Percentiles rank a stretch among this genome's conserved stretches.
Evolutionary conservation across 2,113 vertebrate species (phyloP).

Genomic region (Platichthys flesus): DNA sequence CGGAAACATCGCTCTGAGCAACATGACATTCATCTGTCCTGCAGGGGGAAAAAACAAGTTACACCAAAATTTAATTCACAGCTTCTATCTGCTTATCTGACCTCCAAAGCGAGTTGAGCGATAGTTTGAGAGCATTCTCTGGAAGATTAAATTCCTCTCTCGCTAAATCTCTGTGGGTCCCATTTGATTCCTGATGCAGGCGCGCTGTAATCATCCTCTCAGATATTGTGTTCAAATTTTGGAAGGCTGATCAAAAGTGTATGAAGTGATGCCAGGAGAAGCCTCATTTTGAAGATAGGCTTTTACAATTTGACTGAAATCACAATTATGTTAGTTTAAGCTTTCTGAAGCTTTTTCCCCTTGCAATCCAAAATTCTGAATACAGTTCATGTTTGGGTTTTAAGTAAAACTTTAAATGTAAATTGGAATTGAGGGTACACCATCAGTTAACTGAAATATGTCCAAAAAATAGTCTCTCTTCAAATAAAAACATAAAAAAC

Average conservation of each 20-base stretch:
- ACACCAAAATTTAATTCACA: conserved; percentile 63
- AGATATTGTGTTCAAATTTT: conserved; percentile 20
- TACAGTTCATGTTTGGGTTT: no score
- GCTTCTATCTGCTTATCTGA: conserved; percentile 49
- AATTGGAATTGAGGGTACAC: no score
- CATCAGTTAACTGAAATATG: no score
- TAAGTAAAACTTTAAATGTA: no score
- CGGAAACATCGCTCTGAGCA: conserved; percentile 34
- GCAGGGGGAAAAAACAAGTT: conserved; percentile 26
- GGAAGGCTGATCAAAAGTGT: background rate
- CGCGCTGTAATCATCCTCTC: conserved; percentile 35
- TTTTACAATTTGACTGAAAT: background rate
- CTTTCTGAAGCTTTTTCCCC: no score
- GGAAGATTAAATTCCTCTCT: conserved; percentile 56
- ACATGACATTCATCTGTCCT: conserved; percentile 58
- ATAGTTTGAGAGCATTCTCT: conserved; percentile 57
- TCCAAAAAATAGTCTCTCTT: no score
- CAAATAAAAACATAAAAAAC: no score
- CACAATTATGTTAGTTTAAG: no score
- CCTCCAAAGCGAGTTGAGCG: conserved; percentile 47
- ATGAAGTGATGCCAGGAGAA: background rate
- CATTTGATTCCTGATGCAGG: conserved; percentile 45
- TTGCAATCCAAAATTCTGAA: no score
- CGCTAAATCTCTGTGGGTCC: conserved; percentile 57
- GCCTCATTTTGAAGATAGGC: background rate